These are phyloP conservation scores for Meloidogyne hapla DNA, from an alignment of 1,140 invertebrate genomes.

Conservation along the genomic window DNA sequence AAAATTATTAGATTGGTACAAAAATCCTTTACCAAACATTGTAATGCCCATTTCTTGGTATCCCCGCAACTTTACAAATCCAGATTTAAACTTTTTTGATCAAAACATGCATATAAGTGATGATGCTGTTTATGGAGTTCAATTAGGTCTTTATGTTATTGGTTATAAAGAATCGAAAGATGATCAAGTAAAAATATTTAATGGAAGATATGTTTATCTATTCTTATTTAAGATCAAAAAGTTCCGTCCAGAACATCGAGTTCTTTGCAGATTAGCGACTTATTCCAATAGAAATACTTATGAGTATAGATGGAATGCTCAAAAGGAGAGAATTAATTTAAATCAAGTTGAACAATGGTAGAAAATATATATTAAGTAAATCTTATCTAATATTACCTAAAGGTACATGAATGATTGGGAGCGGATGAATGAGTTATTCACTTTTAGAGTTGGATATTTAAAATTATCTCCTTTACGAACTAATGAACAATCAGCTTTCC, in stretches of 20 bases:
- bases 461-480: constrained; percentile 54
- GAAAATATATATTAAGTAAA: background rate
- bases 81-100: constrained; percentile 54
- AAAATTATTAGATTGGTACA: constrained; percentile 54
- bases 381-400: constrained; percentile 41
- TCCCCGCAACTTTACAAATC: constrained; percentile 63
- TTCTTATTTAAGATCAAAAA: constrained; percentile 59
- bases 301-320: constrained; percentile 60
- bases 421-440: constrained; percentile 58
- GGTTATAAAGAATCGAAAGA: constrained; percentile 63
- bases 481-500: constrained; percentile 38
- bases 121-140: constrained; percentile 56
- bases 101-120: constrained; percentile 55
- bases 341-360: constrained; percentile 56
- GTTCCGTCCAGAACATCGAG: constrained; percentile 61
- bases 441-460: constrained; percentile 61
- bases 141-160: constrained; percentile 62
- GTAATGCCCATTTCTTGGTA: constrained; percentile 61
- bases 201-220: constrained; percentile 12
- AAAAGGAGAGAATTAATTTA: constrained; percentile 61
- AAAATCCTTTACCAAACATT: constrained; percentile 54
- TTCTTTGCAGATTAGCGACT: constrained; percentile 51
- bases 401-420: constrained; percentile 63
- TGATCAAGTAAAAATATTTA: constrained; percentile 44
- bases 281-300: constrained; percentile 54